Conservation (phyloP, 2,888 invertebrate genomes). For the Ditylenchus weischeri region DNA sequence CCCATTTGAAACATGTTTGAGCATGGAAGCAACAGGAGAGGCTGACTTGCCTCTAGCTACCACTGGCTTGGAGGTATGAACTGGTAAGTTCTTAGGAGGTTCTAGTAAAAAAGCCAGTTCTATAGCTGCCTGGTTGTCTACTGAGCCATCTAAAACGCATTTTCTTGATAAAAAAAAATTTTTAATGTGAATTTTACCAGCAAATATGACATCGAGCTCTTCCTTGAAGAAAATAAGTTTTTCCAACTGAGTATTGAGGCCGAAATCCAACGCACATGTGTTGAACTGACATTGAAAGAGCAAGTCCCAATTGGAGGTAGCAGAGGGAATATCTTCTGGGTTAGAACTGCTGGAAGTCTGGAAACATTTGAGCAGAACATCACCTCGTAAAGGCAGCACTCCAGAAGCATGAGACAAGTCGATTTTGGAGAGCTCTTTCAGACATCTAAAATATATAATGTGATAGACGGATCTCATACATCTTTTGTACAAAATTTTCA, state of each 20-base stretch:
- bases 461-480: too few species aligned
- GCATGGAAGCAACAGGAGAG: constrained; percentile 15
- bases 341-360: constrained; percentile 39
- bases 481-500: too few species aligned
- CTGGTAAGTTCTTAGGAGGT: background rate
- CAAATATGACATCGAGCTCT: constrained; percentile 74
- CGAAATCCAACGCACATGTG: constrained; percentile 73
- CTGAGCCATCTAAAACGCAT: background rate
- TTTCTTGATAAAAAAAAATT: background rate
- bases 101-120: constrained; percentile 42
- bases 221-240: constrained; percentile 76
- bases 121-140: constrained; percentile 37
- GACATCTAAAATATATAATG: background rate
- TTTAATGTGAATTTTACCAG: constrained; percentile 33
- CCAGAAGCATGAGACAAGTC: background rate
- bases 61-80: background rate
- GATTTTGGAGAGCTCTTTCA: constrained; percentile 12
- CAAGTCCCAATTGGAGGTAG: constrained; percentile 60
- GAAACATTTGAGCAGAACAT: constrained; percentile 85
- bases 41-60: constrained; percentile 11
- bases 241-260: background rate
- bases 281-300: constrained; percentile 87
- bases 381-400: constrained; percentile 74
- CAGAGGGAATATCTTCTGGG: background rate
- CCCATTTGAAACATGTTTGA: constrained; percentile 6